Evolutionary conservation across 2,888 invertebrate genomes (phyloP).

Genomic region (Apoda limacodes): DNA sequence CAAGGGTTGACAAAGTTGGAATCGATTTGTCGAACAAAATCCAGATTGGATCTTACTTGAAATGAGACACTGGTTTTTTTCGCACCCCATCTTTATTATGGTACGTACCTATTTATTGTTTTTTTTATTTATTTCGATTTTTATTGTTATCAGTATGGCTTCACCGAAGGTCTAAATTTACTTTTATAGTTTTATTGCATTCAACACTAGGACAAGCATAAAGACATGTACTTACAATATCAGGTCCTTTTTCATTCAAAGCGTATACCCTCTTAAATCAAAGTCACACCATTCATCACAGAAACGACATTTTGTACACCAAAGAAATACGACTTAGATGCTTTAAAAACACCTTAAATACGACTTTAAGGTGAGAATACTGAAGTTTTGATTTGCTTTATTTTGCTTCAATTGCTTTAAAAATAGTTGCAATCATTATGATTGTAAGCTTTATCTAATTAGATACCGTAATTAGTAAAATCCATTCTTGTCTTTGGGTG

Average conservation of each 20-base stretch:
- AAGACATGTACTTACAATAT: slow-evolving; percentile 43
- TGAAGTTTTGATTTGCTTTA: slow-evolving; percentile 5
- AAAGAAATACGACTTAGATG: slow-evolving; percentile 27
- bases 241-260: slow-evolving; percentile 38
- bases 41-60: slow-evolving; percentile 52
- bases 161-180: slow-evolving; percentile 22
- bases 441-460: slow-evolving; percentile 54
- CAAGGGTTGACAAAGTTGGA: slow-evolving; percentile 53
- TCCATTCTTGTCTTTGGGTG: slow-evolving; percentile 55
- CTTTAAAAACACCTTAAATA: slow-evolving; percentile 26
- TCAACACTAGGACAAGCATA: slow-evolving; percentile 30
- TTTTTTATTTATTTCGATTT: slow-evolving; percentile 17
- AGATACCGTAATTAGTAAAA: slow-evolving; percentile 55
- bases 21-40: slow-evolving; percentile 60
- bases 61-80: slow-evolving; percentile 48
- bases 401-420: too few relatives aligned
- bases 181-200: slow-evolving; percentile 51
- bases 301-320: slow-evolving; percentile 40
- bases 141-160: slow-evolving; percentile 12
- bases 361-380: slow-evolving; percentile 24
- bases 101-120: slow-evolving; percentile 24
- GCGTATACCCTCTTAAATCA: slow-evolving; percentile 57
- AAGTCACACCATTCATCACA: slow-evolving; percentile 52
- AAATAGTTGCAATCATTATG: too few relatives aligned
- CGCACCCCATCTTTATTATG: slow-evolving; percentile 47